Conservation (phyloP, 2,888 invertebrate genomes). For the Incurvaria masculella region DNA sequence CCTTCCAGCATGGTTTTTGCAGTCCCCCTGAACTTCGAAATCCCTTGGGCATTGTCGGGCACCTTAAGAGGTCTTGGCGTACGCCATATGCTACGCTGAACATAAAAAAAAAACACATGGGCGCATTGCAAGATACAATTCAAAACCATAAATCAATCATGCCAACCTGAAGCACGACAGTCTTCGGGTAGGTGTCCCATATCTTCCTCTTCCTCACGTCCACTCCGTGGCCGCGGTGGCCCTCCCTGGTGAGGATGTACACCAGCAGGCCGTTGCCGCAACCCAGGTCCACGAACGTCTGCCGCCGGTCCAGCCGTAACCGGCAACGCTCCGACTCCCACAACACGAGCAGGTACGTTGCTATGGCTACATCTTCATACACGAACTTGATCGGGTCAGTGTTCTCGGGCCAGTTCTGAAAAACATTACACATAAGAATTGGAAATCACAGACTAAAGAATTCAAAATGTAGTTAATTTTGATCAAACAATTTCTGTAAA, state of each 20-base stretch:
- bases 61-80: no score
- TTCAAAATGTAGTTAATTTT: no score
- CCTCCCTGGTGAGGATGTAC: constrained; percentile 79
- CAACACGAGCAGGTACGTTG: constrained; percentile 76
- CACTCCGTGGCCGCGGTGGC: constrained; percentile 76
- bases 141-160: constrained; percentile 9
- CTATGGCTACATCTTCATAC: constrained; percentile 95
- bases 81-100: no score
- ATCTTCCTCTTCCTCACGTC: constrained; percentile 84
- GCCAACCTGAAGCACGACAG: constrained; percentile 64
- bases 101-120: background rate
- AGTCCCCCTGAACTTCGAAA: no score
- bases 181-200: constrained; percentile 76
- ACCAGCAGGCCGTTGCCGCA: constrained; percentile 97
- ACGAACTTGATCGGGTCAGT: constrained; percentile 95
- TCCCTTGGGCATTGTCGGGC: no score
- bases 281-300: constrained; percentile 88
- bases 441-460: no score
- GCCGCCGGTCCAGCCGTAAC: constrained; percentile 31
- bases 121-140: background rate
- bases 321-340: constrained; percentile 64
- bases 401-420: constrained; percentile 83
- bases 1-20: no score
- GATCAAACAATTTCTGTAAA: no score
- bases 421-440: no score